Evolutionary conservation across 2,113 vertebrate genomes (phyloP).

Genomic region (Scytalopus superciliaris): DNA sequence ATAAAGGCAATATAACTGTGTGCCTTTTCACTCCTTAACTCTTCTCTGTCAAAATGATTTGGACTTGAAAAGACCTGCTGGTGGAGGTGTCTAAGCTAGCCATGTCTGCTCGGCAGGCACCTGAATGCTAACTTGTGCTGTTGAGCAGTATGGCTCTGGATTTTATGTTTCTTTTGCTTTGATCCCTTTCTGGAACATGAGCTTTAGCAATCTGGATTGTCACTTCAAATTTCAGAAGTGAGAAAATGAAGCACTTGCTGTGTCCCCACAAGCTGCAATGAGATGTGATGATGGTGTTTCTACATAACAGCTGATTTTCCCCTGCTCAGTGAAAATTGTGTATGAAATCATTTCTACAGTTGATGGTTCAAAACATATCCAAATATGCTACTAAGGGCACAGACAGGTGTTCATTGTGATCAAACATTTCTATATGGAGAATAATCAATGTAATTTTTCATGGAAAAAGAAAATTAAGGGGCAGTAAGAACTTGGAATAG

Average conservation of each 20-base stretch:
- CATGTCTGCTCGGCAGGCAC: background rate
- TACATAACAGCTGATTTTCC: background rate
- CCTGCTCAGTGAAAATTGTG: background rate
- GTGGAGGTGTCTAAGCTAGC: background rate
- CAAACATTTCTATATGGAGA: background rate
- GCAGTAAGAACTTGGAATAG: background rate
- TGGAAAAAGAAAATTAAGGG: background rate
- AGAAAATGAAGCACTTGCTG: background rate
- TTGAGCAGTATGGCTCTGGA: background rate
- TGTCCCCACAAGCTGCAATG: background rate
- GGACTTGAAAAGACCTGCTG: background rate
- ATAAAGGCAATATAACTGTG: background rate
- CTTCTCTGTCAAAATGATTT: background rate
- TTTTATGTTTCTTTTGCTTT: background rate
- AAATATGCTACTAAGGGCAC: background rate
- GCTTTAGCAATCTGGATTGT: background rate
- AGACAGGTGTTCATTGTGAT: background rate
- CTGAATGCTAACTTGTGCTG: background rate
- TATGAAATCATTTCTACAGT: background rate
- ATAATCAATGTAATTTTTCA: background rate
- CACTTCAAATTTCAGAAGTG: background rate
- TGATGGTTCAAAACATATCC: background rate
- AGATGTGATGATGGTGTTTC: background rate
- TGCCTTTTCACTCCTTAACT: background rate
- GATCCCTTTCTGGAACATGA: background rate